Evolutionary conservation across 1,140 invertebrate genomes (phyloP), one percentile per base, ranked within the genome.

Genomic region (Drosophila bocki): DNA sequence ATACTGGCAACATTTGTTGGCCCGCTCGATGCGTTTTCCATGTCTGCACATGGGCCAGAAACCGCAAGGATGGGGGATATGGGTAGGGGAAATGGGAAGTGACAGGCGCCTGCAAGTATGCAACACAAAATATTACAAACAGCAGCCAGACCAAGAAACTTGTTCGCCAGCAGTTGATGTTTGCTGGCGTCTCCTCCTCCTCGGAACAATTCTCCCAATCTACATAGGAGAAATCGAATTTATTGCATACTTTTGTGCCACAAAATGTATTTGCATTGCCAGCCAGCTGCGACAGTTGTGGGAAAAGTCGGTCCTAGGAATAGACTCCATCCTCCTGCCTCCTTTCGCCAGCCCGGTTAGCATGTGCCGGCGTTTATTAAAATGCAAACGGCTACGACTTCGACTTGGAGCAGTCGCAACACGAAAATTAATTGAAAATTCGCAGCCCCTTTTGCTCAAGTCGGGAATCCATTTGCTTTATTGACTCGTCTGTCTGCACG

Each of bases 391-490:
- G 44, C 42, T 71, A 5, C 50, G 62, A 53, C 51, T 57, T 54
- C 48, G 39, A 53, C 51, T 57, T 39, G 58, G 29, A 42, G 57
- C 19, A 42, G 39, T 61, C 11, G 69, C 35, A 77, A 39, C 76
- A 80, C 68, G 76, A 77, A 76, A 87, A 88, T 84, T 87, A 87
- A 87, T 87, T 87, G 84, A 88, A 87, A 88, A 88, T 84, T 80
- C 82, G 64, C 60, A 29, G 47, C 47, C 51, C 53, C 17, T 22
- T 42, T 44, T 37, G 47, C 57, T 19, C 26, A 74, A 53, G 44
- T 60, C 19, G 76, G 51, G 26, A 58, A 78, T 71, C 53, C 76
- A 87, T 88, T 87, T 84, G 64, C 53, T 69, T 78, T 88, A 88
- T 88, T 88, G 80, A 88, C 80, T 75, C 72, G 65, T 75, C 47